Evolutionary conservation across 2,113 vertebrate genomes (phyloP), one percentile per base, ranked within the genome.

Genomic region (Hylia prasina): DNA sequence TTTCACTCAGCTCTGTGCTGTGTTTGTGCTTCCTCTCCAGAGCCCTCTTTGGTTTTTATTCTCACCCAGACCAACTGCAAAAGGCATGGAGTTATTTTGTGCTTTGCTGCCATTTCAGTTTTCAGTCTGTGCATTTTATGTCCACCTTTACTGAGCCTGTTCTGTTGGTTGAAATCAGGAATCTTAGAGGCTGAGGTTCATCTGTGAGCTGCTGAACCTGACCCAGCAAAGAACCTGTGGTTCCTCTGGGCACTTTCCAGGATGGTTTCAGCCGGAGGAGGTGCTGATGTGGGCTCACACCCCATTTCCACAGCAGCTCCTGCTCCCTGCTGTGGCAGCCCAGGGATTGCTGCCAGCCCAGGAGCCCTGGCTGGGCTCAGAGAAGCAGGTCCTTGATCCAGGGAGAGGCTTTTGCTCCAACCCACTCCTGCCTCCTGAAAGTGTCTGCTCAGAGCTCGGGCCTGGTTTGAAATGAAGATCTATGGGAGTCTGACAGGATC

Each of bases 391-490:
- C 58, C 83, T 10, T 60, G 92, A 47, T 31, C 68, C 72, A 61
- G 65, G 81, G 53, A 14, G 53, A 14, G 14, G 30, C 84, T 90
- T 58, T 20, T 22, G 68, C 64, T 14, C 71, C 83, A 63, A 6
- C 53, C 54, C 65, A 1, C 45, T 73, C 60, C 82, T 80, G 78
- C 15, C 40, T 56, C 70, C 71, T 53, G 37, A 10, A 56, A 68
- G 89, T 28, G 60, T 40, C 73, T 87, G 96, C 93, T 92, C 68
- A 45, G 71, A 93, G 88, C 82, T 44, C 28, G 20, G 60, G 56
- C 68, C 65, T 56, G 60, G 31, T 91, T 84, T 84, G 93, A 83
- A 87, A 76, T 93, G 87, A 94, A 96, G 93, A 94, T 87, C 39
- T 84, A 0, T 44, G 70, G 19, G 61, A 95, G 90, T 35, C 64